phyloP scores from a whole-genome alignment of 1,140 invertebrate species.

The Solenopsis invicta region DNA sequence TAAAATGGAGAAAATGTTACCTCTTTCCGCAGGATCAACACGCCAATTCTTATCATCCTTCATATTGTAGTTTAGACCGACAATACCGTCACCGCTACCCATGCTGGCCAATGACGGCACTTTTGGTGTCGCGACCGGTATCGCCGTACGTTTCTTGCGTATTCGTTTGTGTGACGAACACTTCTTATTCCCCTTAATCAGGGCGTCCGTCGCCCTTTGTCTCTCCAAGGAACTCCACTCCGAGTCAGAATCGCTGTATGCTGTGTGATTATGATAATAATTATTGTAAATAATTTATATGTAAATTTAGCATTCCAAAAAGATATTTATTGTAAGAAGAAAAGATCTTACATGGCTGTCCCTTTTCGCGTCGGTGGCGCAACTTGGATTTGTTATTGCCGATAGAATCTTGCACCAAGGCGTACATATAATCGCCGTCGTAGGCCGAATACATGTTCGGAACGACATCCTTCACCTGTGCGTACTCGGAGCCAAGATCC shows the following conservation, averaged over 20 bases:
- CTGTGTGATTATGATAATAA: constrained; percentile 80
- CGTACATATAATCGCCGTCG: constrained; percentile 89
- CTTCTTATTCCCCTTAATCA: constrained; percentile 90
- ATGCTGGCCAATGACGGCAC: constrained; percentile 89
- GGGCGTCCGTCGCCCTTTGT: constrained; percentile 89
- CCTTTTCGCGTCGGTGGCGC: constrained; percentile 89
- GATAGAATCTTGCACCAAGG: constrained; percentile 89
- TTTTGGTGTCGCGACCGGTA: constrained; percentile 94
- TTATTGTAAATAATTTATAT: constrained; percentile 11
- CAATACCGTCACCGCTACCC: constrained; percentile 82
- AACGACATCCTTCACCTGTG: constrained; percentile 90
- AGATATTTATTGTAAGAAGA: not conserved
- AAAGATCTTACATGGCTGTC: constrained; percentile 88
- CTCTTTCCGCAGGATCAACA: constrained; percentile 82
- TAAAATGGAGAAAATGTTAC: constrained; percentile 69
- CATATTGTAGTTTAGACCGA: constrained; percentile 82
- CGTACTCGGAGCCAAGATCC: constrained; percentile 91
- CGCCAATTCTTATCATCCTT: constrained; percentile 86
- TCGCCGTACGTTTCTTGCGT: constrained; percentile 92
- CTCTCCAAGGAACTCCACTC: constrained; percentile 94
- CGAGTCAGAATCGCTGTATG: constrained; percentile 95
- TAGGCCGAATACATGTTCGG: constrained; percentile 88
- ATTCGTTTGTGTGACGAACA: constrained; percentile 92
- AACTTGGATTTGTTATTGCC: constrained; percentile 88
- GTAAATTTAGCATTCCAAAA: not conserved